Evolutionary conservation across 2,888 invertebrate species (phyloP).

Genomic region (Brachycybe producta): DNA sequence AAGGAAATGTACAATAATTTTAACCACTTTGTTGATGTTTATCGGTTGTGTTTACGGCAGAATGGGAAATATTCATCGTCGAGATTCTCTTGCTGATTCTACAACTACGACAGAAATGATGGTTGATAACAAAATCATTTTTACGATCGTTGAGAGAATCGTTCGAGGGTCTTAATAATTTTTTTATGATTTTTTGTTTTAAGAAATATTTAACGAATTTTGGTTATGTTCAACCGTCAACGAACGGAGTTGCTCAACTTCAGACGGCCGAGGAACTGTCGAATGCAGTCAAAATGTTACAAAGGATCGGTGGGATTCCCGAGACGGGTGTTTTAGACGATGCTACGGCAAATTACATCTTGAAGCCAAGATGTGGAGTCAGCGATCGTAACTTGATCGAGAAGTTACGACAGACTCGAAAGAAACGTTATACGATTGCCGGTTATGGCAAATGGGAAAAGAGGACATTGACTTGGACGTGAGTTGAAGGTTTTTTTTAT

Average conservation of each 20-base stretch:
- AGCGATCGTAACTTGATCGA: conserved; percentile 47
- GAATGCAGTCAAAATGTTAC: conserved; percentile 65
- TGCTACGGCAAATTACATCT: conserved; percentile 57
- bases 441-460: background rate
- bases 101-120: no score
- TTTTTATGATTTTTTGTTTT: no score
- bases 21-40: no score
- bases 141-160: no score
- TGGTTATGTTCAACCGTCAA: conserved; percentile 70
- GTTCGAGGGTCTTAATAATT: no score
- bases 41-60: no score
- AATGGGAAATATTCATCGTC: no score
- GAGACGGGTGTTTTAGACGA: conserved; percentile 73
- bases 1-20: no score
- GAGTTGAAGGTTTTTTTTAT: background rate
- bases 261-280: conserved; percentile 69
- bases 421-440: background rate
- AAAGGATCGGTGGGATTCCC: conserved; percentile 46
- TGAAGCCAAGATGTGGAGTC: conserved; percentile 68
- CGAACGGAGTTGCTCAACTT: conserved; percentile 67
- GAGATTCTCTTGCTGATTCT: no score
- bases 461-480: conserved; percentile 8
- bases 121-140: no score
- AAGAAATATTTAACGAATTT: conserved; percentile 67
- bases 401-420: conserved; percentile 27